Conservation (phyloP, 2,797 vertebrate genomes). For the Paguma larvata region DNA sequence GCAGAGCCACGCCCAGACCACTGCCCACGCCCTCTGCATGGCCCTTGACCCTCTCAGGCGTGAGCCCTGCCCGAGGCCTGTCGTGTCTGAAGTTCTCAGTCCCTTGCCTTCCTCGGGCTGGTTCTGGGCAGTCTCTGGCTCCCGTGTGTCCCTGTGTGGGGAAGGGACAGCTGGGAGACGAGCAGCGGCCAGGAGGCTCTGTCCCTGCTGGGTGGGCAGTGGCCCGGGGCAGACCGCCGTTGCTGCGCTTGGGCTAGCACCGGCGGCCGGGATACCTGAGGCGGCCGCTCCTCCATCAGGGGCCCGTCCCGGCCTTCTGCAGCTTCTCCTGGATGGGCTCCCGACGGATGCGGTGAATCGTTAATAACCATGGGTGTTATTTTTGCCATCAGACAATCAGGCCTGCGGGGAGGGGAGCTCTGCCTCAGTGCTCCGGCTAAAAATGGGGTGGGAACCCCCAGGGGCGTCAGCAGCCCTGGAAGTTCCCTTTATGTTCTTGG, state of each 20-base stretch:
- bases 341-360: too few relatives aligned
- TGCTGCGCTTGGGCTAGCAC: too few relatives aligned
- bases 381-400: too few relatives aligned
- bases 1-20: not conserved
- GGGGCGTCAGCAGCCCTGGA: slow-evolving; percentile 3
- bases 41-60: not conserved
- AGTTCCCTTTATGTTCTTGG: slow-evolving; percentile 78
- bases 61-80: not conserved
- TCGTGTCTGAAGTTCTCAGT: too few relatives aligned
- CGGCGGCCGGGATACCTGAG: too few relatives aligned
- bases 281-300: too few relatives aligned
- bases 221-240: too few relatives aligned
- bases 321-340: too few relatives aligned
- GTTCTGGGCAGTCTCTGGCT: not conserved
- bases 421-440: slow-evolving; percentile 76
- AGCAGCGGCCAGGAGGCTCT: not conserved
- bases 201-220: not conserved
- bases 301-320: too few relatives aligned
- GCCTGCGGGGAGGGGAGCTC: slow-evolving; percentile 12
- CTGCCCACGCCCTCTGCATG: accelerated
- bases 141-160: not conserved
- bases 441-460: slow-evolving; percentile 73
- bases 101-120: not conserved
- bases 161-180: not conserved
- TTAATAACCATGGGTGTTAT: too few relatives aligned